Evolutionary conservation across 2,888 invertebrate species (phyloP).

Genomic region (Rhaphigaster nebulosa): DNA sequence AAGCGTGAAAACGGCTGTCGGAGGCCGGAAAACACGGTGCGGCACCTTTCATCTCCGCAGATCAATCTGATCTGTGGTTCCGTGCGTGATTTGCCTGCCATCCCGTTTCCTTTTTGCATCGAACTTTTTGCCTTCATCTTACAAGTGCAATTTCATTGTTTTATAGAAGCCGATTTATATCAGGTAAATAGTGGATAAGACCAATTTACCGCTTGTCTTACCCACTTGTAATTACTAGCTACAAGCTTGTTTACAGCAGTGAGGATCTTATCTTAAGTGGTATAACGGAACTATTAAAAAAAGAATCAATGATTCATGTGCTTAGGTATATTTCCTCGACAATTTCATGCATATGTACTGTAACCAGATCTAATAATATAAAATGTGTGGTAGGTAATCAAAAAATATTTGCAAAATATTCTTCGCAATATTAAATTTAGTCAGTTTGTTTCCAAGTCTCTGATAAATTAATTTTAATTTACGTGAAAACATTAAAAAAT

Average conservation of each 20-base stretch:
- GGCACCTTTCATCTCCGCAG: not conserved
- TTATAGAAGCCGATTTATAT: not conserved
- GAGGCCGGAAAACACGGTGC: conserved; percentile 10
- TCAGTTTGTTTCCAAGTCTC: too few relatives aligned
- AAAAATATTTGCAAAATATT: too few relatives aligned
- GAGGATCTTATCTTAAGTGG: conserved; percentile 10
- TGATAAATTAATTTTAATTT: too few relatives aligned
- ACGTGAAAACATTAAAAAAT: too few relatives aligned
- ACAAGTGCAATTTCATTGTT: not conserved
- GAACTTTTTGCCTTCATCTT: not conserved
- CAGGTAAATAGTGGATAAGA: not conserved
- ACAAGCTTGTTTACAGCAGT: not conserved
- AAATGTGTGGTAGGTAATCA: too few relatives aligned
- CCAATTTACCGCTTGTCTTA: not conserved
- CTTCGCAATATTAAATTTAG: too few relatives aligned
- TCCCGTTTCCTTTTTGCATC: not conserved
- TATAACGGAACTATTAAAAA: not conserved
- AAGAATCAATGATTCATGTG: not conserved
- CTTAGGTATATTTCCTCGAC: not conserved
- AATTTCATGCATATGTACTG: too few relatives aligned
- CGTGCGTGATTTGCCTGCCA: not conserved
- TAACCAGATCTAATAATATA: too few relatives aligned
- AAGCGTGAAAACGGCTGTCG: conserved; percentile 10
- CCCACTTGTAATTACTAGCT: not conserved
- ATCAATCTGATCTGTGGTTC: not conserved